Percentiles rank a stretch among this genome's conserved stretches.
These are phyloP conservation scores for Paragorgia papillata DNA, from an alignment of 92 coral and sea anemone genomes.

Conservation along the genomic window DNA sequence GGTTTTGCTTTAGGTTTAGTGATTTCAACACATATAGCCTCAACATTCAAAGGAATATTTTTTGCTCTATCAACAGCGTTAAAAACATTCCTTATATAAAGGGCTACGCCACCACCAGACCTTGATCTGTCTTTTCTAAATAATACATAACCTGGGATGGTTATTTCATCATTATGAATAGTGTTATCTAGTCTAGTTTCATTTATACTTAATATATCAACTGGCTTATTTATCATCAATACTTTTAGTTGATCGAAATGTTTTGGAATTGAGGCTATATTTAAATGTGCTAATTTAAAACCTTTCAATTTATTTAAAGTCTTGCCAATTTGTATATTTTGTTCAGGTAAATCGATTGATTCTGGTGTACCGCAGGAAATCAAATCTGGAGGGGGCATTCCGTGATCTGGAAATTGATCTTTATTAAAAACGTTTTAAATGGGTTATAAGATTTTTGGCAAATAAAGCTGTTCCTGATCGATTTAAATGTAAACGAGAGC, in stretches of 20 bases:
- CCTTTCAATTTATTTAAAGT: constrained; percentile 25
- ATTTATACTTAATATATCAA: constrained; percentile 45
- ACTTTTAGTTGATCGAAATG: constrained; percentile 11
- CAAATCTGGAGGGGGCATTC: too few relatives aligned
- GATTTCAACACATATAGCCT: constrained; percentile 49
- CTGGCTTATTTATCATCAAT: constrained; percentile 1
- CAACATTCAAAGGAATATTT: constrained; percentile 9
- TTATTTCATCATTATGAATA: constrained; percentile 18
- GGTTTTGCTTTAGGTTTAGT: constrained; percentile 42
- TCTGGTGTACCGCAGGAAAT: too few relatives aligned
- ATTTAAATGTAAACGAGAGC: too few relatives aligned
- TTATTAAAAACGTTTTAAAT: too few relatives aligned
- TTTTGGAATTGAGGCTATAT: constrained; percentile 31
- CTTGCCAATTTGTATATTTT: too few relatives aligned
- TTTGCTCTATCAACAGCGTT: constrained; percentile 11
- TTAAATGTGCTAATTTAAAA: constrained; percentile 29
- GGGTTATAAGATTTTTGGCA: too few relatives aligned
- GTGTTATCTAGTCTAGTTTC: constrained; percentile 52
- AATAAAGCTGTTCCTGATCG: too few relatives aligned
- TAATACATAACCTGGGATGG: constrained; percentile 33
- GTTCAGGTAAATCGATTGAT: too few relatives aligned
- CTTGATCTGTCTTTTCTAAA: constrained; percentile 39
- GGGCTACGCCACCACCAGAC: constrained; percentile 45
- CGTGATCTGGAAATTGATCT: too few relatives aligned
- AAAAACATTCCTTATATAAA: constrained; percentile 42